Conservation (phyloP, 2,888 invertebrate genomes). For the Acleris cristana region DNA sequence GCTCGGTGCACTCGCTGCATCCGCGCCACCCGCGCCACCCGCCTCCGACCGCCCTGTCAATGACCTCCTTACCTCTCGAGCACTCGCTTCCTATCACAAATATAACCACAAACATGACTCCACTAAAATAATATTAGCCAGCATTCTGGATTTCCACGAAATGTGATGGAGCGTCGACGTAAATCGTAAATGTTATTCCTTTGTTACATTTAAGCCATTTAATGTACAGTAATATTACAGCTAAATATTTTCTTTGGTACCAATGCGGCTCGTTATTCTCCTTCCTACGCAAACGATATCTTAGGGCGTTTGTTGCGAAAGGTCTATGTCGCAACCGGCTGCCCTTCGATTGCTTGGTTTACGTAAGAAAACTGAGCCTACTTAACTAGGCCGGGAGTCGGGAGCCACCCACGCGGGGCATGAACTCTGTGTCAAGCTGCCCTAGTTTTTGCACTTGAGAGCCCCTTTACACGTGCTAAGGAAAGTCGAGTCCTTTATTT, state of each 20-base stretch:
- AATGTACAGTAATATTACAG: neutral
- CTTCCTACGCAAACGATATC: slow-evolving; percentile 48
- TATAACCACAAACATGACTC: slow-evolving; percentile 29
- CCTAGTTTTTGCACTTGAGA: slow-evolving; percentile 66
- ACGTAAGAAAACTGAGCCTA: slow-evolving; percentile 64
- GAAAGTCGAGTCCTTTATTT: slow-evolving; percentile 38
- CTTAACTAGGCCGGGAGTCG: slow-evolving; percentile 70
- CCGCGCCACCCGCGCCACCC: slow-evolving; percentile 71
- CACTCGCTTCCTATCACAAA: slow-evolving; percentile 39
- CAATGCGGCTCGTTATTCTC: slow-evolving; percentile 26
- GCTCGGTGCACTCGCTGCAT: slow-evolving; percentile 81
- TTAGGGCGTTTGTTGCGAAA: slow-evolving; percentile 71
- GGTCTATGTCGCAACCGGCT: slow-evolving; percentile 66
- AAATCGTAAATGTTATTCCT: too few relatives aligned
- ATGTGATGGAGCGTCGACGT: too few relatives aligned
- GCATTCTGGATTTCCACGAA: too few relatives aligned
- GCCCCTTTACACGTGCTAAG: slow-evolving; percentile 52
- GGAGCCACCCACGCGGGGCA: slow-evolving; percentile 71
- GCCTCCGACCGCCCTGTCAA: slow-evolving; percentile 71
- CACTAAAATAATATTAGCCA: too few relatives aligned
- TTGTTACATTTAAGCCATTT: neutral
- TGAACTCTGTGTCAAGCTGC: slow-evolving; percentile 75
- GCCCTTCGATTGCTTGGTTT: slow-evolving; percentile 78
- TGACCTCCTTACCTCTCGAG: slow-evolving; percentile 66
- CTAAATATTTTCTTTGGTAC: slow-evolving; percentile 4